Percentiles rank a stretch among this genome's conserved stretches.
phyloP scores from a whole-genome alignment of 35 echinoderm and acorn worm species.

The Hemicentrotus pulcherrimus region DNA sequence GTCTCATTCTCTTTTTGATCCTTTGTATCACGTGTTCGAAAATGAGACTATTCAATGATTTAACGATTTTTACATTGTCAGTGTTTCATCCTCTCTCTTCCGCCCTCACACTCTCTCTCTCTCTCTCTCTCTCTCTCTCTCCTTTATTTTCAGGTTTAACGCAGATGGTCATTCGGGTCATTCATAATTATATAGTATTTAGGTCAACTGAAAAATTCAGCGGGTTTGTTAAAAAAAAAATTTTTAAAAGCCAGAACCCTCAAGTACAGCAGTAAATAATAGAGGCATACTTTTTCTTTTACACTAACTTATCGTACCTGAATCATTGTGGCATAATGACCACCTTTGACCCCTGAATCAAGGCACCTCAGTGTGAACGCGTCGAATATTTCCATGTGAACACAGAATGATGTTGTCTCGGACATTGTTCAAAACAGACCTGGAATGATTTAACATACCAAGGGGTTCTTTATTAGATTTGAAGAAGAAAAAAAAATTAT shows the following conservation, averaged over 20 bases:
- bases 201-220: too few relatives aligned
- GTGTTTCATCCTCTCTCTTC: too few relatives aligned
- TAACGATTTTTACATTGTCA: too few relatives aligned
- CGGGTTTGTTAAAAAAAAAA: too few relatives aligned
- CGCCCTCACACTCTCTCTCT: too few relatives aligned
- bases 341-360: background rate
- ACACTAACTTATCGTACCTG: background rate
- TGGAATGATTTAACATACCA: constrained; percentile 11
- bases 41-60: background rate
- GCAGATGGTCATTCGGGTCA: too few relatives aligned
- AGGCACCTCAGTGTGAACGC: background rate
- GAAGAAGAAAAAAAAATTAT: background rate
- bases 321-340: background rate
- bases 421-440: background rate
- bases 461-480: background rate
- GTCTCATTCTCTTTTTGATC: background rate
- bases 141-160: too few relatives aligned
- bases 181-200: too few relatives aligned
- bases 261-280: too few relatives aligned
- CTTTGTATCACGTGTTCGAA: background rate
- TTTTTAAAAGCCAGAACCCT: too few relatives aligned
- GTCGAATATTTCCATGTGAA: background rate
- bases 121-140: too few relatives aligned
- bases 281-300: too few relatives aligned
- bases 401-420: background rate